phyloP scores from a whole-genome alignment of 1,140 invertebrate genomes.

The Teleopsis dalmanni region DNA sequence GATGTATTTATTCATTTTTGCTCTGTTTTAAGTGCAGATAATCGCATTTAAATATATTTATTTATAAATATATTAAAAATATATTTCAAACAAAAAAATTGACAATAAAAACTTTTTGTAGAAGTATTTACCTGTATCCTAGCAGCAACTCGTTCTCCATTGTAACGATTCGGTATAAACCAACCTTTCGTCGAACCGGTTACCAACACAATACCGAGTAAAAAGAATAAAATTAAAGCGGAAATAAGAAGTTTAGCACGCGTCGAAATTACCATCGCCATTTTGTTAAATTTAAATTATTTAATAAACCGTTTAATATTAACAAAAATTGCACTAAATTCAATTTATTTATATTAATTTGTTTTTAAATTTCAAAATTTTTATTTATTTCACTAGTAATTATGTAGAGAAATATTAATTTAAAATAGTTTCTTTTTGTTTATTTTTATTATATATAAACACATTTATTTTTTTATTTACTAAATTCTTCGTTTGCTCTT shows the following conservation, averaged over 20 bases:
- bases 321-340: neutral
- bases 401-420: neutral
- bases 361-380: constrained; percentile 1
- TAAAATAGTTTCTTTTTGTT: neutral
- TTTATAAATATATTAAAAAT: too few relatives aligned
- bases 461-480: too few relatives aligned
- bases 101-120: neutral
- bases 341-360: neutral
- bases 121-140: constrained; percentile 43
- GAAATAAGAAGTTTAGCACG: constrained; percentile 51
- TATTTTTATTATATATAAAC: neutral
- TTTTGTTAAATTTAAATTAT: constrained; percentile 31
- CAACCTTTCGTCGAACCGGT: constrained; percentile 49
- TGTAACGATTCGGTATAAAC: constrained; percentile 43
- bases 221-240: constrained; percentile 46
- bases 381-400: too few relatives aligned
- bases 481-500: too few relatives aligned
- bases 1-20: too few relatives aligned
- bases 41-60: too few relatives aligned
- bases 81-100: neutral
- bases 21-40: too few relatives aligned
- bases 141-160: constrained; percentile 43
- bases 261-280: constrained; percentile 55
- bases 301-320: constrained; percentile 1
- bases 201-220: constrained; percentile 49